Percentiles rank a stretch among this genome's conserved stretches.
Evolutionary conservation across 2,797 vertebrate species (phyloP).

Genomic region (Sebastes hubbsi): DNA sequence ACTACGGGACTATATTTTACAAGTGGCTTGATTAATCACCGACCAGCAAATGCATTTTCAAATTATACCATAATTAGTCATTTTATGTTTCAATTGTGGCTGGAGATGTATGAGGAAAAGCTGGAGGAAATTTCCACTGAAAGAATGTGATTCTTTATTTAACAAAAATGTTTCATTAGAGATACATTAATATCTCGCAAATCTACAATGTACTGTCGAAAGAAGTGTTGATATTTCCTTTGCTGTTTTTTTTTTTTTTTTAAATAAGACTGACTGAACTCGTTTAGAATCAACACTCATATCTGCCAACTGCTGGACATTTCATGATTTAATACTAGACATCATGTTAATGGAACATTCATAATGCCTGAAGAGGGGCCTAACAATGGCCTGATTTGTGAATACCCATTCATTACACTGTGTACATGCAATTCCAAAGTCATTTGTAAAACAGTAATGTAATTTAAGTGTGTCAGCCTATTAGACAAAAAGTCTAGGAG

Average conservation of each 20-base stretch:
- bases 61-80: slow-evolving; percentile 72
- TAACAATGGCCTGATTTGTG: slow-evolving; percentile 5
- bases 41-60: slow-evolving; percentile 67
- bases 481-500: neutral
- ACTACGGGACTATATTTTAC: slow-evolving; percentile 62
- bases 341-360: slow-evolving; percentile 20
- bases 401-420: slow-evolving; percentile 8
- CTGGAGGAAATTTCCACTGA: slow-evolving; percentile 12
- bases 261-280: neutral
- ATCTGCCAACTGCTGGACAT: neutral
- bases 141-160: slow-evolving; percentile 35
- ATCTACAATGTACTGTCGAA: neutral
- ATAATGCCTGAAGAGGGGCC: slow-evolving; percentile 3
- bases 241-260: neutral
- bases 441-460: slow-evolving; percentile 20
- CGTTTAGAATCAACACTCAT: neutral
- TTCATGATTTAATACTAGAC: slow-evolving; percentile 1
- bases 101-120: slow-evolving; percentile 37
- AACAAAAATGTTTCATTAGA: slow-evolving; percentile 49
- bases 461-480: slow-evolving; percentile 10
- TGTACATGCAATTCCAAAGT: slow-evolving; percentile 25
- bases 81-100: slow-evolving; percentile 49
- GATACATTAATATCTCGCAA: slow-evolving; percentile 33
- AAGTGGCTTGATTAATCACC: slow-evolving; percentile 77
- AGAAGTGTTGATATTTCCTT: neutral